These are phyloP conservation scores for Bombus balteatus DNA, from an alignment of 1,140 invertebrate species.

Conservation along the genomic window DNA sequence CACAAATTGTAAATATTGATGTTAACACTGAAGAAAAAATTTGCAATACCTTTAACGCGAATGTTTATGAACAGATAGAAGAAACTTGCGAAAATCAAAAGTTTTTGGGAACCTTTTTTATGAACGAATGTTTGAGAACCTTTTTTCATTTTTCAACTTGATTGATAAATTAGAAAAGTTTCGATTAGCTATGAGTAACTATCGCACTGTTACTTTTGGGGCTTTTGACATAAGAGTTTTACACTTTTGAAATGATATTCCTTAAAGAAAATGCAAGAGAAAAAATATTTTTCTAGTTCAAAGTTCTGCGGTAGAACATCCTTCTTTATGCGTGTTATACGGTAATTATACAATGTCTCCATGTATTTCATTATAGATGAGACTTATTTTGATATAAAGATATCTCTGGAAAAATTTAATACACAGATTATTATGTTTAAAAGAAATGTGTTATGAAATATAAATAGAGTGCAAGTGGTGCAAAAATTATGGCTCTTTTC, in stretches of 20 bases:
- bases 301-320: too few relatives aligned
- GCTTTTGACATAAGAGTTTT: too few relatives aligned
- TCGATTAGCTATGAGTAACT: too few relatives aligned
- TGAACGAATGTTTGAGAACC: too few relatives aligned
- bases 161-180: neutral
- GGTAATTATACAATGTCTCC: too few relatives aligned
- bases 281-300: too few relatives aligned
- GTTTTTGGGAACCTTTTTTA: neutral
- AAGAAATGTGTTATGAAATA: neutral
- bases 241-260: neutral
- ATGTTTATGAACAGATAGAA: slow-evolving; percentile 20
- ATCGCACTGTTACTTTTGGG: too few relatives aligned
- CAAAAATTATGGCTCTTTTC: neutral
- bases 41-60: neutral
- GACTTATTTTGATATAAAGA: too few relatives aligned
- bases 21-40: neutral
- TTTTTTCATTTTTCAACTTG: neutral
- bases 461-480: neutral
- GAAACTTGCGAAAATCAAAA: neutral
- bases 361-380: too few relatives aligned
- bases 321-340: too few relatives aligned
- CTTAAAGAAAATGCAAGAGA: neutral
- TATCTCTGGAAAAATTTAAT: neutral
- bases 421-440: neutral
- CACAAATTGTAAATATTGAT: slow-evolving; percentile 33